Evolutionary conservation across 2,797 vertebrate species (phyloP), one percentile per base, ranked within the genome.

Genomic region (Diplodus sargus): DNA sequence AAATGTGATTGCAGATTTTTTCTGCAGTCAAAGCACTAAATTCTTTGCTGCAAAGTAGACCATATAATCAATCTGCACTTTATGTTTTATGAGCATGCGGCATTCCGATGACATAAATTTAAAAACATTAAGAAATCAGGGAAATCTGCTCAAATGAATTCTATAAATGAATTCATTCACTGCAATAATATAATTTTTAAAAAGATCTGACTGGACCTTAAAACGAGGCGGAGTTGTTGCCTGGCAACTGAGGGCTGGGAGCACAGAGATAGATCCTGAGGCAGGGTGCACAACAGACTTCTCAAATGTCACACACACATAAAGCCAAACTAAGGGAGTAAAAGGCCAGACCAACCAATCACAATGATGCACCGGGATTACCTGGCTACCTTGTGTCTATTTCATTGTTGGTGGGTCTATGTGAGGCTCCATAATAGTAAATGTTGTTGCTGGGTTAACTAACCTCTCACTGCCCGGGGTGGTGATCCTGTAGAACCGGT

Each of bases 401-500:
- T 56, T 67, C 43, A 57, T 74, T 8, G 71, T 15, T 49, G 17
- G 42, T 10, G 15, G 49, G 59, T 76, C 42, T 49, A 39, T 20
- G n/a, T 30, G 43, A 77, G 28, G 56, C 25, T 71, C n/a, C 70
- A 69, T 67, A 53, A 54, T 22, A 9, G 23, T 18, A 70, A 49
- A 70, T 30, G 42, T 25, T 30, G 42, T 25, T 78, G 49, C 56
- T 8, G 42, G 51, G 39, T 47, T 74, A 79, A 88, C 93, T 84
- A 71, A 99, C 98, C 98, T 96, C 92, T 99, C 98, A 78, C 98
- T 99, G 90, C 98, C 98, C 0, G 98, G 98, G 48, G 98, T 99
- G 69, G 98, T 99, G 91, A 99, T 99, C 93, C 98, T 96, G 89
- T 99, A 99, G 94, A 99, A 99, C 28, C 98, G 95, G 93, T 99